phyloP scores from a whole-genome alignment of 1,140 invertebrate genomes.

The Hestina assimilis region DNA sequence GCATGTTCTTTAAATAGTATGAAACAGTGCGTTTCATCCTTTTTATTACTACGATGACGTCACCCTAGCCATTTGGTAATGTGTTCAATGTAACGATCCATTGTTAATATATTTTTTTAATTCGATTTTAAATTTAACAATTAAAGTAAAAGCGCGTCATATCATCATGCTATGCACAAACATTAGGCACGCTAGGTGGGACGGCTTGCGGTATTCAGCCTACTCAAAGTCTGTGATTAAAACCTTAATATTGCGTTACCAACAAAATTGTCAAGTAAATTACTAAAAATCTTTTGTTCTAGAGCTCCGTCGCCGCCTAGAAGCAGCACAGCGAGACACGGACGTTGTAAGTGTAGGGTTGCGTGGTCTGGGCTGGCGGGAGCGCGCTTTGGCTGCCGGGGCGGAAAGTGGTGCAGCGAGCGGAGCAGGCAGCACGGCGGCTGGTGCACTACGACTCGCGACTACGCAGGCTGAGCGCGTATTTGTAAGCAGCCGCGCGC shows the following conservation, averaged over 20 bases:
- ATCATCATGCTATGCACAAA: no score
- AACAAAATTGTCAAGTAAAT: not conserved
- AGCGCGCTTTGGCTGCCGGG: constrained; percentile 50
- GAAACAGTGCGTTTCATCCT: not conserved
- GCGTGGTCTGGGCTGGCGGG: constrained; percentile 61
- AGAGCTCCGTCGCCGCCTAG: constrained; percentile 8
- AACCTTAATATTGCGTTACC: no score
- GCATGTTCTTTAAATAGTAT: not conserved
- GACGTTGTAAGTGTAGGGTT: constrained; percentile 58
- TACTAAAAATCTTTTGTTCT: not conserved
- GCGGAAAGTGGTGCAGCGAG: constrained; percentile 39
- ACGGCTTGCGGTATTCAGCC: no score
- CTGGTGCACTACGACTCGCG: constrained; percentile 33
- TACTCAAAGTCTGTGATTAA: no score
- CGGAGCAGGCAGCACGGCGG: constrained; percentile 19
- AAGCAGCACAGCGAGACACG: constrained; percentile 33
- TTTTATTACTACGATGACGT: no score
- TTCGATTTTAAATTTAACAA: no score
- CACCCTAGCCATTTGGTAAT: no score
- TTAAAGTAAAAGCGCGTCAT: no score
- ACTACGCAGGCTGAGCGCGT: constrained; percentile 60
- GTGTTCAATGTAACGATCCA: no score
- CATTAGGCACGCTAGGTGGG: no score
- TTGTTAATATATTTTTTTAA: no score
- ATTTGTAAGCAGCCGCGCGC: constrained; percentile 73